Evolutionary conservation across 2,113 vertebrate species (phyloP).

Genomic region (Toxostoma redivivum): DNA sequence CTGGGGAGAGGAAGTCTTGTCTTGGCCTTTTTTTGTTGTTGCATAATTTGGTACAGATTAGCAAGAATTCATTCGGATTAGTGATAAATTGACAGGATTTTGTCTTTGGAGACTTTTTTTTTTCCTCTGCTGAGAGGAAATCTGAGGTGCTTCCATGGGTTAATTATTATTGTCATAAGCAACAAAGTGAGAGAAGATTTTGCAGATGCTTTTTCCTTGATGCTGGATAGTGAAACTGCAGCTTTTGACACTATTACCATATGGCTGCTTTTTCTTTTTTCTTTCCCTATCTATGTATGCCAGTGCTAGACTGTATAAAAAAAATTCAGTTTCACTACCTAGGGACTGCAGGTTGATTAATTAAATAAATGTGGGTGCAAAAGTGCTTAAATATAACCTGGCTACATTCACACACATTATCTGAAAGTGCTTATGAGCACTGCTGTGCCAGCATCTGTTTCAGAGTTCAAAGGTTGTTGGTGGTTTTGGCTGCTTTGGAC

Average conservation of each 20-base stretch:
- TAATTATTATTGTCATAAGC: neutral
- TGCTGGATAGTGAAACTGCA: neutral
- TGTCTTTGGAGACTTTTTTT: neutral
- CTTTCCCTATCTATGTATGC: neutral
- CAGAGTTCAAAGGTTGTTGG: neutral
- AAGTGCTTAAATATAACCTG: neutral
- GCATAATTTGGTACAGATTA: neutral
- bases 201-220: neutral
- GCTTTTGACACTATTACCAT: neutral
- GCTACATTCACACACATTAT: accelerated
- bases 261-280: neutral
- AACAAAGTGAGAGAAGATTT: neutral
- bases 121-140: neutral
- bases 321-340: neutral
- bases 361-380: neutral
- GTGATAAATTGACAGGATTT: neutral
- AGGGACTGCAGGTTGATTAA: neutral
- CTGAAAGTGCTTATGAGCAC: neutral
- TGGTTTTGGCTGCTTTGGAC: neutral
- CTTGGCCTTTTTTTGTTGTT: neutral
- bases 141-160: neutral
- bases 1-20: neutral
- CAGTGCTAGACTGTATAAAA: neutral
- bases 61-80: neutral
- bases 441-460: neutral